phyloP scores from a whole-genome alignment of 92 coral and sea anemone genomes.

The Bergia puertoricense region DNA sequence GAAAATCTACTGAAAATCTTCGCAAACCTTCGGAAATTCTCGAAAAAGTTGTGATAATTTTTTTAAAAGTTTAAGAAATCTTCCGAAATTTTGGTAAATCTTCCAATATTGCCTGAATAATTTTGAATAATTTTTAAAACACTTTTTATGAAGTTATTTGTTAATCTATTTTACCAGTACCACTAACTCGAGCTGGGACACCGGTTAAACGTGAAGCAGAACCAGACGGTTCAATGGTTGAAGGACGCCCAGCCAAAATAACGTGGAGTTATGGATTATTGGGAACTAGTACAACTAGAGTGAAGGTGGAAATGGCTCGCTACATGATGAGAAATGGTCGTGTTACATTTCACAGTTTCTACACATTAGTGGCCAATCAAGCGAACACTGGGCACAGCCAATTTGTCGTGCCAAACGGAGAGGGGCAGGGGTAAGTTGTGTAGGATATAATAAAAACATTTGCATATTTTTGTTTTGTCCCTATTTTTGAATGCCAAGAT shows the following conservation, averaged over 20 bases:
- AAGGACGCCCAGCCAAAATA: slow-evolving; percentile 31
- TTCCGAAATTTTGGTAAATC: too few species aligned
- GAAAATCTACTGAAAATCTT: too few species aligned
- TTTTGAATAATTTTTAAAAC: too few species aligned
- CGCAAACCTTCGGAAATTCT: too few species aligned
- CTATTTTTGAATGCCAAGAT: too few species aligned
- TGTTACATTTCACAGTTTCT: slow-evolving; percentile 42
- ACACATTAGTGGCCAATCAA: slow-evolving; percentile 40
- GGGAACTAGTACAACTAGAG: slow-evolving; percentile 40
- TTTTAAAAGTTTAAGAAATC: too few species aligned
- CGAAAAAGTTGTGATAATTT: too few species aligned
- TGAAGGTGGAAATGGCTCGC: slow-evolving; percentile 53
- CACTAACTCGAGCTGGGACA: not conserved
- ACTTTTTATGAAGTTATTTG: too few species aligned
- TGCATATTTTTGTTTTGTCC: too few species aligned
- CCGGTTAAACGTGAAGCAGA: not conserved
- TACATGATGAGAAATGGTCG: slow-evolving; percentile 41
- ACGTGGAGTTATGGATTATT: slow-evolving; percentile 48
- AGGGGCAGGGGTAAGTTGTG: slow-evolving; percentile 56
- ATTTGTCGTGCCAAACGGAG: slow-evolving; percentile 41
- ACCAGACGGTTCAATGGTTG: slow-evolving; percentile 14
- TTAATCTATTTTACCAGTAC: not conserved
- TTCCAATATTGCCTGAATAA: too few species aligned
- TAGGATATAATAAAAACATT: too few species aligned
- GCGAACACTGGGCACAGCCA: slow-evolving; percentile 47